Evolutionary conservation across 2,888 invertebrate genomes (phyloP).

Genomic region (Onthophagus sagittarius): DNA sequence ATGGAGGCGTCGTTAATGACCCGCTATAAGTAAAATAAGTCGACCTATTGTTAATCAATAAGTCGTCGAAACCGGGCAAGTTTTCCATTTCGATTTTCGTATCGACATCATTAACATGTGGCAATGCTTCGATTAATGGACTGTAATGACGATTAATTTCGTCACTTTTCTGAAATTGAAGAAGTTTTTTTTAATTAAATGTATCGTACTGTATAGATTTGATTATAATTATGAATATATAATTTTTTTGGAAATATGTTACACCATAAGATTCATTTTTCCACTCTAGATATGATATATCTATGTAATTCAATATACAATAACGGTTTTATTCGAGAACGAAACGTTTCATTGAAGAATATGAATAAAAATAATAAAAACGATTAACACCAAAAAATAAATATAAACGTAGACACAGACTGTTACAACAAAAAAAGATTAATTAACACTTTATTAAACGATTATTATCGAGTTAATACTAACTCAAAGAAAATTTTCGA

Average conservation of each 20-base stretch:
- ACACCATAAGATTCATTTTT: no score
- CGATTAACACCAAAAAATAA: not conserved
- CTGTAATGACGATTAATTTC: conserved; percentile 29
- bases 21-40: conserved; percentile 72
- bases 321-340: no score
- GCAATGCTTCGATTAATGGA: conserved; percentile 26
- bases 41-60: conserved; percentile 25
- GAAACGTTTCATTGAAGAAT: not conserved
- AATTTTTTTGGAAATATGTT: no score
- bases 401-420: not conserved
- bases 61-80: conserved; percentile 11
- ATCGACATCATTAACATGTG: conserved; percentile 27
- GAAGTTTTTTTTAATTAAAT: no score
- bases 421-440: no score
- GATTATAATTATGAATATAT: no score
- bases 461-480: not conserved
- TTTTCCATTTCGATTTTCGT: conserved; percentile 19
- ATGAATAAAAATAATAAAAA: not conserved
- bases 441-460: not conserved
- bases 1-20: conserved; percentile 78
- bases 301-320: no score
- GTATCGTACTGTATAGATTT: no score
- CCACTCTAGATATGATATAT: no score
- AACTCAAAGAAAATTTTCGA: not conserved
- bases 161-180: conserved; percentile 25